Evolutionary conservation across 2,888 invertebrate species (phyloP).

Genomic region (Sisyra nigra): DNA sequence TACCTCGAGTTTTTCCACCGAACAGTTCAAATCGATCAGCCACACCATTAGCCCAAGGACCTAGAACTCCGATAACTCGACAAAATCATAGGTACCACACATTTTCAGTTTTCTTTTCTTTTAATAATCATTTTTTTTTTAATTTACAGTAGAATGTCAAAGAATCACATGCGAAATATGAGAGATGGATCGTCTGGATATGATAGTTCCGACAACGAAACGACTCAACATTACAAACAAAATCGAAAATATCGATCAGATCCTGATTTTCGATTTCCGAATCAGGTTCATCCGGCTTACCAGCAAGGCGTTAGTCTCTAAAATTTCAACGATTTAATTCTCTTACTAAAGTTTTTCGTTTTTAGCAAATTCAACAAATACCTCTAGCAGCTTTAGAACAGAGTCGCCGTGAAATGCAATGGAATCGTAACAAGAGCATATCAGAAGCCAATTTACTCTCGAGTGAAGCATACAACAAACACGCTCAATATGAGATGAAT

Average conservation of each 20-base stretch:
- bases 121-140: neutral
- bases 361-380: conserved; percentile 27
- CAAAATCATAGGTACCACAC: too few relatives aligned
- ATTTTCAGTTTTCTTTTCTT: too few relatives aligned
- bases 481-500: conserved; percentile 26
- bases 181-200: conserved; percentile 84
- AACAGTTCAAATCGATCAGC: conserved; percentile 49
- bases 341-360: conserved; percentile 1
- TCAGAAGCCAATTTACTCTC: conserved; percentile 76
- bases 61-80: neutral
- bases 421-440: conserved; percentile 45
- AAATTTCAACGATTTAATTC: neutral
- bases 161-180: conserved; percentile 40
- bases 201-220: conserved; percentile 77
- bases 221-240: conserved; percentile 44
- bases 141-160: conserved; percentile 29
- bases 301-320: conserved; percentile 19
- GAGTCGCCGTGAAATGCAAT: conserved; percentile 25
- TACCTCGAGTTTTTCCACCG: conserved; percentile 82
- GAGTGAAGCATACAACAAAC: conserved; percentile 32
- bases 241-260: conserved; percentile 70
- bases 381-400: conserved; percentile 54
- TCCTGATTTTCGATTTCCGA: conserved; percentile 65
- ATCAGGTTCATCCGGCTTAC: conserved; percentile 38
- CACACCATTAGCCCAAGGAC: conserved; percentile 32